Evolutionary conservation across 92 coral and sea anemone species (phyloP).

Genomic region (Blastomussa wellsi): DNA sequence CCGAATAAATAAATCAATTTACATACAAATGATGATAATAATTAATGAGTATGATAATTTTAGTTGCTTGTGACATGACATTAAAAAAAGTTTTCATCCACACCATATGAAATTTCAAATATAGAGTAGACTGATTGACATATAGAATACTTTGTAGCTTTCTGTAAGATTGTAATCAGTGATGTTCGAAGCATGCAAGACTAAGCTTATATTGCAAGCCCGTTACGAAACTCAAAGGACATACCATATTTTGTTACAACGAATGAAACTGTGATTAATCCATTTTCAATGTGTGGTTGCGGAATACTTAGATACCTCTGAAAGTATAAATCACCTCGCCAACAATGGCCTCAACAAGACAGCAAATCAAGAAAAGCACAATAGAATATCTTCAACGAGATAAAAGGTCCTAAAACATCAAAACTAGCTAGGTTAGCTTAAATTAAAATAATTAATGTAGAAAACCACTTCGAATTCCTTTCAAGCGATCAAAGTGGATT

Average conservation of each 20-base stretch:
- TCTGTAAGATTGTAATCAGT: background rate
- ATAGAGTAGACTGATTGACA: background rate
- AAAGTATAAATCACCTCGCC: background rate
- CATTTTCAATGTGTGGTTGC: background rate
- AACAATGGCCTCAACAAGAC: background rate
- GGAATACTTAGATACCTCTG: background rate
- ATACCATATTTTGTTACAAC: background rate
- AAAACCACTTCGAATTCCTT: background rate
- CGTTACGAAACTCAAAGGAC: background rate
- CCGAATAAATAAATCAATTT: background rate
- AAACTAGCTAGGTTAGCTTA: background rate
- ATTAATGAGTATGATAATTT: constrained; percentile 2
- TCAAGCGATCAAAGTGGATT: background rate
- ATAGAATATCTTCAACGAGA: background rate
- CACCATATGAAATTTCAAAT: background rate
- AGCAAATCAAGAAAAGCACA: background rate
- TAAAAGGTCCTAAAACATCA: background rate
- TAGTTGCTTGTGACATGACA: background rate
- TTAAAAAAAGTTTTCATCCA: background rate
- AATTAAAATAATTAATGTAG: background rate
- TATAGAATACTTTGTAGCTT: background rate
- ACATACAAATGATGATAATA: background rate
- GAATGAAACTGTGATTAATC: background rate
- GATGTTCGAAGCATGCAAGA: background rate
- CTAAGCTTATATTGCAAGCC: background rate